Percentiles rank a stretch among this genome's conserved stretches.
phyloP scores from a whole-genome alignment of 2,888 invertebrate species.

The Rhopalosiphum nymphaeae region DNA sequence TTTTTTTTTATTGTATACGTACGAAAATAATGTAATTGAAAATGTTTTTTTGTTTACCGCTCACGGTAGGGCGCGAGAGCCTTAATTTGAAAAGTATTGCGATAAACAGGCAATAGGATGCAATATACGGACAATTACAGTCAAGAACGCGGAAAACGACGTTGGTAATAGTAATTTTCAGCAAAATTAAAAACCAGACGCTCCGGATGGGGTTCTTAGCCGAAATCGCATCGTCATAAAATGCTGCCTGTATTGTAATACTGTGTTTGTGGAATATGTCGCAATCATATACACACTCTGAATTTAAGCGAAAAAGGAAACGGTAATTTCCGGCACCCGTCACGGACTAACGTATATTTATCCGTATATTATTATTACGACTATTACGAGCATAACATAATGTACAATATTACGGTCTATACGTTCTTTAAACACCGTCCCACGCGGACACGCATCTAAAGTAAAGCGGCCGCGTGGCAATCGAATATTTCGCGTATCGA shows the following conservation, averaged over 20 bases:
- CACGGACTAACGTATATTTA: not conserved
- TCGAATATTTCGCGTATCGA: not conserved
- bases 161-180: constrained; percentile 24
- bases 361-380: not conserved
- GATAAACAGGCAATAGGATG: not conserved
- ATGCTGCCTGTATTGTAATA: not conserved
- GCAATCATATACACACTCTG: not conserved
- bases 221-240: not conserved
- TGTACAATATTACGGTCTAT: not conserved
- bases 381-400: not conserved
- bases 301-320: not conserved
- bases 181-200: constrained; percentile 11
- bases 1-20: not conserved
- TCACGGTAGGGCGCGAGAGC: not conserved
- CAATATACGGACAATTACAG: constrained; percentile 6
- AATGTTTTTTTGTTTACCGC: not conserved
- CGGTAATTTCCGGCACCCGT: not conserved
- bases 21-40: constrained; percentile 17
- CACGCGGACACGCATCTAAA: not conserved
- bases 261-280: not conserved
- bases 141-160: not conserved
- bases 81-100: constrained; percentile 37
- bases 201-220: not conserved
- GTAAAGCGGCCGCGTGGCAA: too few relatives aligned
- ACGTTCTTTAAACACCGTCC: not conserved